Evolutionary conservation across 1,140 invertebrate species (phyloP), one percentile per base, ranked within the genome.

Genomic region (Drosophila virilis): DNA sequence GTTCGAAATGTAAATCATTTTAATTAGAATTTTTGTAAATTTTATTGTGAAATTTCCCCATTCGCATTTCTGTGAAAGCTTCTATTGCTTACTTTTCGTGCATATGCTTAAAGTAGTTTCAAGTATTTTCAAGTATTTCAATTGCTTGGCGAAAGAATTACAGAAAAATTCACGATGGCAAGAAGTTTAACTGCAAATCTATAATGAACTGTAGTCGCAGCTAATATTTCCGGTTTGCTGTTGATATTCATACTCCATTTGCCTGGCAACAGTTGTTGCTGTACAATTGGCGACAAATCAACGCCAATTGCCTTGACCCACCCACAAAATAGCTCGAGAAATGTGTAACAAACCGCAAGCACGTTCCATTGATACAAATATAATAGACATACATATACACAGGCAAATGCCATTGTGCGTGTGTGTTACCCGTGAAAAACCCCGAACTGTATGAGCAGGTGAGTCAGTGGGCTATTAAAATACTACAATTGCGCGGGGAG

Each of bases 341-440:
- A 67, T 40, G 45, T 59, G 51, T 67, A 50, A 40, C 37, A 51
- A 12, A 35, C 6, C 12, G 4, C 55, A 37, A 33, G 50, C 65
- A 74, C 65, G 57, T 61, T 61, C 28, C 50, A 69, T 17, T 51
- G 43, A 48, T 74, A 61, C 28, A 57, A 46, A 57, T 28, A 9
- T 15, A 33, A 22, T 15, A 9, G 50, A 28, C 33, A 48, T 8
- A n/a, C 42, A 42, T 12, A 32, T 28, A 33, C 57, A 33, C 5
- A 1, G 8, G 13, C 15, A 13, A 13, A 45, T 17, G 17, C 42
- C 12, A 33, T 4, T 38, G 9, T 8, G 10, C 9, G 22, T 38
- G 17, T 33, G 51, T 35, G 6, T 37, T 46, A 7, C 15, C n/a
- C 6, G 45, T 46, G 13, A 37, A 52, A 52, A 52, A 13, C 50